phyloP scores from a whole-genome alignment of 1,140 invertebrate species.

The Macrostomum lignano region DNA sequence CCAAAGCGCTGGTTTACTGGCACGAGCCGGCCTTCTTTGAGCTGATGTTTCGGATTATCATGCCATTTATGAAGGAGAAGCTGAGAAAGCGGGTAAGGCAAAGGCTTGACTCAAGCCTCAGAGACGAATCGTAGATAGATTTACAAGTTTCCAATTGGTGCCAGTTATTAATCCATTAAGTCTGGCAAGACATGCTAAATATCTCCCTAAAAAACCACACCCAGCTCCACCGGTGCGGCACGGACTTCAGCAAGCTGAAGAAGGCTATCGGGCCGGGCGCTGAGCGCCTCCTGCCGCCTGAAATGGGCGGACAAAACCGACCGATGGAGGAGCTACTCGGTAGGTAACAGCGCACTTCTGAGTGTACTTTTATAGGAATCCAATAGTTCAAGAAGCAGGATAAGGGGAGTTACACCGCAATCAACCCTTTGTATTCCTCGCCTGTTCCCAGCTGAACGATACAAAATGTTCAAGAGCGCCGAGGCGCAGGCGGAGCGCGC shows the following conservation, averaged over 20 bases:
- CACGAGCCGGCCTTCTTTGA: slow-evolving; percentile 46
- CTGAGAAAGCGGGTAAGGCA: slow-evolving; percentile 40
- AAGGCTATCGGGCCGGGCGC: no score
- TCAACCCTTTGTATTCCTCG: background rate
- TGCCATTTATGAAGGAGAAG: slow-evolving; percentile 48
- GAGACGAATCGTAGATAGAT: background rate
- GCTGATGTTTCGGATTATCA: slow-evolving; percentile 45
- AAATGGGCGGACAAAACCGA: no score
- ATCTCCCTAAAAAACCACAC: no score
- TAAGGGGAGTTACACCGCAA: background rate
- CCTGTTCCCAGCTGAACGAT: background rate
- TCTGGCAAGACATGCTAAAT: no score
- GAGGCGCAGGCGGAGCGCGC: background rate
- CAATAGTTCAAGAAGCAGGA: background rate
- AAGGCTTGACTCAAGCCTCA: slow-evolving; percentile 1
- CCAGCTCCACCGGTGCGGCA: no score
- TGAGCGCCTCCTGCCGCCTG: no score
- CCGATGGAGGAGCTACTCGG: background rate
- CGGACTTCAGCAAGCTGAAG: background rate
- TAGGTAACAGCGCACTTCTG: slow-evolving; percentile 1
- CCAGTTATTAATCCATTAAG: no score
- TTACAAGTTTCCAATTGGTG: background rate
- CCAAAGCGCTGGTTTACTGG: slow-evolving; percentile 51
- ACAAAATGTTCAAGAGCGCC: background rate
- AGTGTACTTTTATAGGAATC: background rate